These are phyloP conservation scores for Amblyraja radiata DNA, from an alignment of 2,797 vertebrate species.

Conservation along the genomic window DNA sequence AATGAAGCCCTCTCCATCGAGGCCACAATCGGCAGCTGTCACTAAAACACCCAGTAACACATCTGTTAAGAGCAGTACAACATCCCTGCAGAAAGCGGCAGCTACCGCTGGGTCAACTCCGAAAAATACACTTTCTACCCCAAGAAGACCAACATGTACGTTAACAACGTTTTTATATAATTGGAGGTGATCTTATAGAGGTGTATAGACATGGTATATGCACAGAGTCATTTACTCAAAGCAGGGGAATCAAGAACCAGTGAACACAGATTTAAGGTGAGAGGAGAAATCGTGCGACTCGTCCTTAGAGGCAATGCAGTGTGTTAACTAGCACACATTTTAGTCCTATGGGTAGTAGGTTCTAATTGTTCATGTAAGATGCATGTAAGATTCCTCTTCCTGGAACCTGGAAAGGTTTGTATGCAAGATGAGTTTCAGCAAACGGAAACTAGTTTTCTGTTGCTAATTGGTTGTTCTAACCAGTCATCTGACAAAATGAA, in stretches of 20 bases:
- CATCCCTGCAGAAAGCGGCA: conserved; percentile 46
- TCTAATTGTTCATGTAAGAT: not conserved
- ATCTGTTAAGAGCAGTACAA: conserved; percentile 55
- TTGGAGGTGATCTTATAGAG: no score
- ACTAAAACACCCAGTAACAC: conserved; percentile 45
- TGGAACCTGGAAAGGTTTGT: not conserved
- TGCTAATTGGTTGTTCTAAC: no score
- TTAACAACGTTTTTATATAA: not conserved
- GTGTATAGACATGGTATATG: no score
- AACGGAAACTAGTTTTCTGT: not conserved
- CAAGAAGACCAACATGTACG: conserved; percentile 69
- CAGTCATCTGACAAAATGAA: no score
- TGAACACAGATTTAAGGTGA: no score
- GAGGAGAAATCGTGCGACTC: no score
- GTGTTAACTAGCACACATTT: not conserved
- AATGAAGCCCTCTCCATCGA: conserved; percentile 69
- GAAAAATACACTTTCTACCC: conserved; percentile 47
- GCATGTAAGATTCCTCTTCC: not conserved
- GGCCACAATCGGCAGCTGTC: conserved; percentile 49
- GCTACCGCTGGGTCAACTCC: conserved; percentile 42
- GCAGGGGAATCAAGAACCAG: no score
- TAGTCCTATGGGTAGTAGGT: not conserved
- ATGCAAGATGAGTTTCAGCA: not conserved
- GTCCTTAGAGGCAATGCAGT: not conserved
- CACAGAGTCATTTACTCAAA: no score